Conservation (phyloP, 2,888 invertebrate species). For the Sarcophaga rosellei region DNA sequence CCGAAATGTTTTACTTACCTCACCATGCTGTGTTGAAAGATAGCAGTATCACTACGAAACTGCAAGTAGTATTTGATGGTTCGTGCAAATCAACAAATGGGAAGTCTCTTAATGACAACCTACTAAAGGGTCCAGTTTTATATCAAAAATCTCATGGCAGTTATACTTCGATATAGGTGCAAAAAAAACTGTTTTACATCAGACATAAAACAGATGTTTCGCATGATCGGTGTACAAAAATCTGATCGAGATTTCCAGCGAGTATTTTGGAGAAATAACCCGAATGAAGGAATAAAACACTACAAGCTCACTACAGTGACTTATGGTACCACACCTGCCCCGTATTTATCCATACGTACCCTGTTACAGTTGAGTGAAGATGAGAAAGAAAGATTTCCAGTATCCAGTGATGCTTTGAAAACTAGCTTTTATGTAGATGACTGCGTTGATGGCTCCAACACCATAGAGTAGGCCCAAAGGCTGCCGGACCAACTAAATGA, state of each 20-base stretch:
- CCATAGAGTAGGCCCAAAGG: background rate
- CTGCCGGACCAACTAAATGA: slow-evolving; percentile 21
- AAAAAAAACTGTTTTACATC: background rate
- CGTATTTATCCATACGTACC: background rate
- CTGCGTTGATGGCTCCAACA: slow-evolving; percentile 14
- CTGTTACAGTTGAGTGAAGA: slow-evolving; percentile 21
- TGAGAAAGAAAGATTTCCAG: background rate
- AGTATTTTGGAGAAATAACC: too few relatives aligned
- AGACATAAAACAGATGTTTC: background rate
- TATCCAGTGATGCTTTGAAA: background rate
- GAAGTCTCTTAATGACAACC: slow-evolving; percentile 32
- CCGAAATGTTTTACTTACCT: slow-evolving; percentile 40
- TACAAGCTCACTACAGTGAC: slow-evolving; percentile 33
- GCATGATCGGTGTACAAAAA: slow-evolving; percentile 29
- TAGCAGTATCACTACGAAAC: slow-evolving; percentile 45
- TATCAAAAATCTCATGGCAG: slow-evolving; percentile 28
- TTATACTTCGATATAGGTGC: slow-evolving; percentile 10
- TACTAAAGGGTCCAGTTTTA: slow-evolving; percentile 38
- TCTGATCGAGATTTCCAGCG: too few relatives aligned
- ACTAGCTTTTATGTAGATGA: slow-evolving; percentile 14
- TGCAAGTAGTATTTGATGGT: slow-evolving; percentile 23
- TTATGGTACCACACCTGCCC: slow-evolving; percentile 14
- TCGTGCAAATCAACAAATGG: slow-evolving; percentile 19
- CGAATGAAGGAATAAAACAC: background rate
- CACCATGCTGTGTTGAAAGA: slow-evolving; percentile 57